These are phyloP conservation scores for Formica selysi DNA, from an alignment of 1,140 invertebrate species.

Conservation along the genomic window DNA sequence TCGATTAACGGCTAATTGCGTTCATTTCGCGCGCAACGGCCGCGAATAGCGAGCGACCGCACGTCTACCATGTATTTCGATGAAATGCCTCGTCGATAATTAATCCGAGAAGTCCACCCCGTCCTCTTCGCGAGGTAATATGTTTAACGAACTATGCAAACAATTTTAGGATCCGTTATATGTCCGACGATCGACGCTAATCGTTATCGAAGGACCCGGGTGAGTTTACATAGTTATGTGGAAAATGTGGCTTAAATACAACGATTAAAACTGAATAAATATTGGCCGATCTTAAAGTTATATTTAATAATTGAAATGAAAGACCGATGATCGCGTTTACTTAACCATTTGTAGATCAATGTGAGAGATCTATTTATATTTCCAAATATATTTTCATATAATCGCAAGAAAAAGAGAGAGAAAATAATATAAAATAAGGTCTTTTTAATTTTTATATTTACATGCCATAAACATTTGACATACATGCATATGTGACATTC, in stretches of 20 bases:
- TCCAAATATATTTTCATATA: neutral
- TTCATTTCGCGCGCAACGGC: constrained; percentile 42
- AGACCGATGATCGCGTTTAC: neutral
- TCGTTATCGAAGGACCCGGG: constrained; percentile 12
- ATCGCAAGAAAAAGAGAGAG: no score
- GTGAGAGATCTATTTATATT: neutral
- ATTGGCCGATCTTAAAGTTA: constrained; percentile 26
- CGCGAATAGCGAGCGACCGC: constrained; percentile 23
- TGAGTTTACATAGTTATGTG: constrained; percentile 6
- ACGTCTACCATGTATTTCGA: constrained; percentile 5
- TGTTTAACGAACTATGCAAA: constrained; percentile 58
- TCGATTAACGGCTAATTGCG: constrained; percentile 59
- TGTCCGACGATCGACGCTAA: constrained; percentile 17
- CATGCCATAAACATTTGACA: neutral
- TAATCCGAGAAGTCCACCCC: constrained; percentile 21
- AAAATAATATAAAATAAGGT: neutral
- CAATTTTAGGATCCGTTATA: constrained; percentile 43
- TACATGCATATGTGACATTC: no score
- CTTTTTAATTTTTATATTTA: neutral
- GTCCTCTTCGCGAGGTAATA: neutral
- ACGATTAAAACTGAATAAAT: constrained; percentile 34
- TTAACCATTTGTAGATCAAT: neutral
- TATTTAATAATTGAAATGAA: neutral
- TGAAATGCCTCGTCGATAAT: constrained; percentile 48
- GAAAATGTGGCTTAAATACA: neutral